Base-by-base conservation (phyloP, 2,888 invertebrate species). In the Cecidostiba fungosa region DNA sequence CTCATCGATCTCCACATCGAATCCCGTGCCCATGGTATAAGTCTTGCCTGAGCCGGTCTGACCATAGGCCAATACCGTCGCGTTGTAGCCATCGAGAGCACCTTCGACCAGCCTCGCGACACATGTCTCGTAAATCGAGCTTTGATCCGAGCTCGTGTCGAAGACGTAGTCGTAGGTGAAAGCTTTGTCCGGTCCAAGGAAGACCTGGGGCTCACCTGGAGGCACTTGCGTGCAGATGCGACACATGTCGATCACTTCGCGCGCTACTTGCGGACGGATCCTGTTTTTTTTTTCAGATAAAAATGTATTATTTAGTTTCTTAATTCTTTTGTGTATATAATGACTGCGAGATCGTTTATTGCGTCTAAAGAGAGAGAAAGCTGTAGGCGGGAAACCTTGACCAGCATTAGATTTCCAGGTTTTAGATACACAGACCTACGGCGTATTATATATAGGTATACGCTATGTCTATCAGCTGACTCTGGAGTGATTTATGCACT, bases 21-120 rank as follows among this genome's bases (percentile, higher is more conserved):
- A 99, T 6, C 98, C 99, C 23, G 99, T 99, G 82, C 99, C 99
- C 99, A 99, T 99, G 3, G 99, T 98, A 94, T 98, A 99, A 0
- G 99, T 99, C 94, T 99, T 99, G 3, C 99, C 99, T 62, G 98
- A 98, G 3, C 99, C 99, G 74, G 99, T 99, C 96, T 98, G 95
- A 14, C 93, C 93, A 72, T 93, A 93, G 0, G 99, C 99, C 90
- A 99, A 95, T 69, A 99, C 98, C 16, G 99, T 99, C 23, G 99
- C 99, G 94, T 99, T 99, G 94, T 98, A 99, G 84, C 99, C 99
- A 91, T 98, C 97, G 85, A 99, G 95, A 12, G 98, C 97, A 47
- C 98, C 97, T 89, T 98, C 97, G 89, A 99, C 97, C 85, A 99
- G 95, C 81, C 96, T 95, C 84, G 96, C 95, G 79, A 98, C 98